Evolutionary conservation across 92 coral and sea anemone species (phyloP), one percentile per base, ranked within the genome.

Genomic region (Actinostola sp.): DNA sequence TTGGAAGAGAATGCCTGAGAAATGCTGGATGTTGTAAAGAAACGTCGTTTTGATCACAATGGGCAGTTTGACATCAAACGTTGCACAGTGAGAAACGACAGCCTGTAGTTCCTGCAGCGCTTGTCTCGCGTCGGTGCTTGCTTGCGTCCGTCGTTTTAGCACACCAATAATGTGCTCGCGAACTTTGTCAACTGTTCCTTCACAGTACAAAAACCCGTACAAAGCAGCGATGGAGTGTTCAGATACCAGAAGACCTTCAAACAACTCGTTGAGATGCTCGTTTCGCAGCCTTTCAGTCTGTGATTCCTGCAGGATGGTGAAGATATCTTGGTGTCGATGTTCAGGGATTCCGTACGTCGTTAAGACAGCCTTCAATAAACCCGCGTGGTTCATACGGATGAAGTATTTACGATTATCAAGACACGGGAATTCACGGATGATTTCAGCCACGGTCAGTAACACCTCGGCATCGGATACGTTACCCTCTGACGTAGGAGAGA

Each of bases 381-480:
- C 86, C 20, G 92, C 86, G 63, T 95, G 99, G 50, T 95, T 95
- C 29, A 95, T 71, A 1, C 97, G 97, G 38, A 95, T 89, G 70
- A 82, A 91, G 57, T 94, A 95, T 61, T 77, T 88, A 30, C 96
- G 95, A 0, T 80, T 38, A 44, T 73, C 79, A 2, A 95, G 82
- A 14, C 85, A 80, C 6, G 99, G 97, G 55, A 92, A 95, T 53
- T 95, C 90, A 19, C 55, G 74, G 36, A 95, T 91, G 53, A 95
- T 86, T 69, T 92, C 97, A 2, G 84, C 92, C 4, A 95, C 97
- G 9, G 88, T 74, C 25, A 65, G 79, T 28, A 95, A 59, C 10
- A 95, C 92, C 42, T 95, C 99, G 8, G 99, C 99, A 58, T 92
- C 99, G 26, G 99, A 96, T 46, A 91, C 92, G 45, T 81, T 79